Evolutionary conservation across 2,888 invertebrate species (phyloP).

Genomic region (Mamestra brassicae): DNA sequence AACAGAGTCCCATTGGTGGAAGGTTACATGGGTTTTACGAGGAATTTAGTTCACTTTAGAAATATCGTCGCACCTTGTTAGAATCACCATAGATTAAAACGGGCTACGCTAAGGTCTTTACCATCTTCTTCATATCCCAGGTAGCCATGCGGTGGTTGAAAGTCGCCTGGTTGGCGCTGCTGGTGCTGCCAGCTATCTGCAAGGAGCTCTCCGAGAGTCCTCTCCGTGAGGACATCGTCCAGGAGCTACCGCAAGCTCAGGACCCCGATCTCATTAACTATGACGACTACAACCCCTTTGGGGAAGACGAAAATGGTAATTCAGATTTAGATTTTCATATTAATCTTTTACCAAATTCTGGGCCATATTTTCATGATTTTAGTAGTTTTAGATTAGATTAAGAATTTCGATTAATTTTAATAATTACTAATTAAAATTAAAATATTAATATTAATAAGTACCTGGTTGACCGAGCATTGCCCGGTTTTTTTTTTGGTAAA

Average conservation of each 20-base stretch:
- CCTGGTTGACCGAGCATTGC: too few relatives aligned
- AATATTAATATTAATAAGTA: too few relatives aligned
- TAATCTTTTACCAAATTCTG: too few relatives aligned
- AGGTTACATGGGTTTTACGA: neutral
- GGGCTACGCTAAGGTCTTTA: neutral
- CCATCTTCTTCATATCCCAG: neutral
- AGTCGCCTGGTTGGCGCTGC: conserved; percentile 76
- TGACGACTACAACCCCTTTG: conserved; percentile 82
- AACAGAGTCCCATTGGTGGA: neutral
- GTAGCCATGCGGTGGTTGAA: conserved; percentile 78
- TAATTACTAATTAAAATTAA: too few relatives aligned
- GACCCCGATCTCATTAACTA: conserved; percentile 79
- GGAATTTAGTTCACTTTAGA: neutral
- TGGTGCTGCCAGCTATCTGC: conserved; percentile 75
- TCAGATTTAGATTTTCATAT: too few relatives aligned
- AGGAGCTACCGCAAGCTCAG: conserved; percentile 81
- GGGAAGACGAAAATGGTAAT: conserved; percentile 82
- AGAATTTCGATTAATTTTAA: too few relatives aligned
- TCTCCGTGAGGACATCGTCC: conserved; percentile 65
- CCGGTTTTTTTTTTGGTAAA: too few relatives aligned
- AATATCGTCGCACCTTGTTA: neutral
- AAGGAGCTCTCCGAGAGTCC: conserved; percentile 79
- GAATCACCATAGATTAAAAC: neutral
- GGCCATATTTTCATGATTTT: too few relatives aligned
- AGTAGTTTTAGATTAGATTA: too few relatives aligned